phyloP scores from a whole-genome alignment of 2,113 vertebrate species.

The Anolis carolinensis region DNA sequence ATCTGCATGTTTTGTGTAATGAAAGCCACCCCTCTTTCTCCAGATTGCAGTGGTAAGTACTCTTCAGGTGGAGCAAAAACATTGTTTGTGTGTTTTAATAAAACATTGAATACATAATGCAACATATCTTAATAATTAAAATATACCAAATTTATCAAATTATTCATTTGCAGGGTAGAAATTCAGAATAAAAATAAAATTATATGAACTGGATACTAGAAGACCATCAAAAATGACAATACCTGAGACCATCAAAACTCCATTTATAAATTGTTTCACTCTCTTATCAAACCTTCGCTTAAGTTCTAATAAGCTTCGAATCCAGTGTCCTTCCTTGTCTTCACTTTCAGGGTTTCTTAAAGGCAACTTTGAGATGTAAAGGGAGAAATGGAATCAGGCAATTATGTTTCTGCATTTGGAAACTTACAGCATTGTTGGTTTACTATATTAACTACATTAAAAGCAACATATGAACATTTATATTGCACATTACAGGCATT shows the following conservation, averaged over 20 bases:
- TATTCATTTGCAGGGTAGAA: background rate
- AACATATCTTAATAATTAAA: background rate
- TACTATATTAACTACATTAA: background rate
- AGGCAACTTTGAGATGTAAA: slow-evolving; percentile 17
- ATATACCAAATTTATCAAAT: background rate
- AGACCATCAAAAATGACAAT: background rate
- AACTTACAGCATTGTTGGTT: background rate
- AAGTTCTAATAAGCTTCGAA: slow-evolving; percentile 49
- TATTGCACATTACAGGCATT: background rate
- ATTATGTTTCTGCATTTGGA: background rate
- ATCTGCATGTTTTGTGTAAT: no score
- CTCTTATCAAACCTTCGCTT: slow-evolving; percentile 65
- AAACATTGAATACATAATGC: no score
- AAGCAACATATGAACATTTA: background rate
- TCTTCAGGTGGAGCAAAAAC: no score
- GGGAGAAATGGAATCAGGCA: background rate
- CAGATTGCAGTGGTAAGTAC: no score
- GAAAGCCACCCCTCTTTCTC: no score
- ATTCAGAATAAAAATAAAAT: background rate
- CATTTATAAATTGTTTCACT: slow-evolving; percentile 61
- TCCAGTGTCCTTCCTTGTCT: slow-evolving; percentile 31
- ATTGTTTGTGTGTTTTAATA: no score
- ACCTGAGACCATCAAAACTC: slow-evolving; percentile 64
- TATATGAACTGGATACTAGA: background rate
- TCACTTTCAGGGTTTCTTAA: background rate